These are phyloP conservation scores for Aelia acuminata DNA, from an alignment of 2,888 invertebrate species.

Conservation along the genomic window DNA sequence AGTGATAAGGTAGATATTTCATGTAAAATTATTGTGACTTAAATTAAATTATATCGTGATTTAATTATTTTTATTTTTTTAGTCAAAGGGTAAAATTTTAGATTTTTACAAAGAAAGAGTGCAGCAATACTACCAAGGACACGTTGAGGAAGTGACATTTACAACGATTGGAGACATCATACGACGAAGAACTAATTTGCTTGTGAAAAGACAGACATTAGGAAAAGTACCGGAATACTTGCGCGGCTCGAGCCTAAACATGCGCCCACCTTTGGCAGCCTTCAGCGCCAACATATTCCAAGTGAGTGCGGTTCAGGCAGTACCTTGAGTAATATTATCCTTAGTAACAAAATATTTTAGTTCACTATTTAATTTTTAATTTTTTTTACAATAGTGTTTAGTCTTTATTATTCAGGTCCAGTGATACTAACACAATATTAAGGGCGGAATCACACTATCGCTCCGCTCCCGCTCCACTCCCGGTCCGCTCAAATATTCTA, in stretches of 20 bases:
- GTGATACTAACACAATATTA: too few relatives aligned
- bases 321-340: neutral
- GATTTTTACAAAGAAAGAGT: slow-evolving; percentile 91
- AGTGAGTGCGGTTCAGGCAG: slow-evolving; percentile 70
- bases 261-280: slow-evolving; percentile 84
- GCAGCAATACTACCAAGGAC: slow-evolving; percentile 88
- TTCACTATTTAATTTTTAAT: neutral
- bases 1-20: slow-evolving; percentile 76
- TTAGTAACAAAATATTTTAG: neutral
- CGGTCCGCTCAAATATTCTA: too few relatives aligned
- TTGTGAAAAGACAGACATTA: slow-evolving; percentile 84
- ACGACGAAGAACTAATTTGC: slow-evolving; percentile 83
- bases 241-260: slow-evolving; percentile 79
- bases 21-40: too few relatives aligned
- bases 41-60: too few relatives aligned
- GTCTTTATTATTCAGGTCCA: too few relatives aligned
- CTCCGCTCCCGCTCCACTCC: too few relatives aligned
- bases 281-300: slow-evolving; percentile 86
- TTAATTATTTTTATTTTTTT: slow-evolving; percentile 62
- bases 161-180: slow-evolving; percentile 86
- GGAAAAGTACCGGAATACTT: slow-evolving; percentile 84
- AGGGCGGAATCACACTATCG: too few relatives aligned
- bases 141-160: slow-evolving; percentile 88
- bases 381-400: too few relatives aligned
- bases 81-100: slow-evolving; percentile 81